Evolutionary conservation across 2,113 vertebrate genomes (phyloP).

Genomic region (Plecturocebus donacophilus): DNA sequence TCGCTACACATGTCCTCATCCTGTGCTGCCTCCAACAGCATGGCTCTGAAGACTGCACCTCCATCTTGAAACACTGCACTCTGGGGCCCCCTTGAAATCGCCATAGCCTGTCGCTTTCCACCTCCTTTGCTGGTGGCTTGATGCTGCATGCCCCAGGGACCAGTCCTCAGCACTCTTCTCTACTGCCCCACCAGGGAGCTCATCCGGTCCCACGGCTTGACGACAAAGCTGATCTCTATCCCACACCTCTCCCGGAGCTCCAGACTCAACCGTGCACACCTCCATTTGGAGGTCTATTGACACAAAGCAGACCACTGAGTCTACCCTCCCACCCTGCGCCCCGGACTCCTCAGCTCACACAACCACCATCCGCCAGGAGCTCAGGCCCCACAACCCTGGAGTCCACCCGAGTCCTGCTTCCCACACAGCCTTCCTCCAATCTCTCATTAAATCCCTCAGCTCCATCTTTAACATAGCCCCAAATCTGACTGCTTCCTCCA

Average conservation of each 20-base stretch:
- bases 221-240: too few relatives aligned
- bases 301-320: too few relatives aligned
- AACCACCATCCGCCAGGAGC: not conserved
- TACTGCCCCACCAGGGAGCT: not conserved
- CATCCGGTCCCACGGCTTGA: not conserved
- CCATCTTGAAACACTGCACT: not conserved
- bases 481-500: not conserved
- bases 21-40: not conserved
- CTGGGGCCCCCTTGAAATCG: not conserved
- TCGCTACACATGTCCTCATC: not conserved
- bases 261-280: not conserved
- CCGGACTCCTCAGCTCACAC: accelerated
- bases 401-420: not conserved
- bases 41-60: accelerated
- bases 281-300: accelerated
- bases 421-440: not conserved
- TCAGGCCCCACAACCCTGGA: not conserved
- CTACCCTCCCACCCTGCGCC: not conserved
- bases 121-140: not conserved
- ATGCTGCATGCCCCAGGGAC: too few relatives aligned
- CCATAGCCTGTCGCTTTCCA: not conserved
- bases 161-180: not conserved
- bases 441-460: not conserved
- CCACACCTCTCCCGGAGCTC: not conserved
- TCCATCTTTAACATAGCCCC: not conserved